Evolutionary conservation across 2,113 vertebrate species (phyloP).

Genomic region (Callipepla californica): DNA sequence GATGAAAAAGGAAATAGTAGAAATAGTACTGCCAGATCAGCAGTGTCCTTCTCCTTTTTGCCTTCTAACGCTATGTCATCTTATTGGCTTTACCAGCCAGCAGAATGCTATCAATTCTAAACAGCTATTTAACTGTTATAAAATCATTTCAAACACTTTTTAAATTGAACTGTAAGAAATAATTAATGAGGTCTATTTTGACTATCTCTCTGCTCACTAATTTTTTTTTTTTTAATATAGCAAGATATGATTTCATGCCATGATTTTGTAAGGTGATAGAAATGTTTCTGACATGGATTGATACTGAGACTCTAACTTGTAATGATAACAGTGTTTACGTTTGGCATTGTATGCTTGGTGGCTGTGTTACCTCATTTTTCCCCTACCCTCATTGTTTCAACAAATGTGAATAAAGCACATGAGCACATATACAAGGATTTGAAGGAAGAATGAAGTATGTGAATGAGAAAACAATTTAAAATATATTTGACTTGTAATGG

Average conservation of each 20-base stretch:
- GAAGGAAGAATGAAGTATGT: not conserved
- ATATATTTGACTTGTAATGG: not conserved
- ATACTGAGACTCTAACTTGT: not conserved
- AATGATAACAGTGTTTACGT: not conserved
- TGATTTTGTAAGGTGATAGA: not conserved
- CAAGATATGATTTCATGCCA: not conserved
- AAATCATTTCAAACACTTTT: not conserved
- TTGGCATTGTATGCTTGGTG: not conserved
- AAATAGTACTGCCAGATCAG: not conserved
- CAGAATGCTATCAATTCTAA: slow-evolving; percentile 3
- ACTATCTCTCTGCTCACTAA: not conserved
- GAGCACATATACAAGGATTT: not conserved
- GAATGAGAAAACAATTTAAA: not conserved
- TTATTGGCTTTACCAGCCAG: not conserved
- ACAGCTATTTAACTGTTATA: not conserved
- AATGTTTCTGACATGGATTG: not conserved
- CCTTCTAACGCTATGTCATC: not conserved
- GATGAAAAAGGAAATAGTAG: not conserved
- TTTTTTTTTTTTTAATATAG: not conserved
- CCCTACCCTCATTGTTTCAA: not conserved
- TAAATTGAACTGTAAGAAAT: not conserved
- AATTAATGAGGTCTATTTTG: not conserved
- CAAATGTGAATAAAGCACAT: not conserved
- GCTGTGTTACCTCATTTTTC: not conserved
- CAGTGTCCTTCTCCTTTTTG: not conserved